phyloP scores from a whole-genome alignment of 2,888 invertebrate genomes.

The Callimorpha dominula region DNA sequence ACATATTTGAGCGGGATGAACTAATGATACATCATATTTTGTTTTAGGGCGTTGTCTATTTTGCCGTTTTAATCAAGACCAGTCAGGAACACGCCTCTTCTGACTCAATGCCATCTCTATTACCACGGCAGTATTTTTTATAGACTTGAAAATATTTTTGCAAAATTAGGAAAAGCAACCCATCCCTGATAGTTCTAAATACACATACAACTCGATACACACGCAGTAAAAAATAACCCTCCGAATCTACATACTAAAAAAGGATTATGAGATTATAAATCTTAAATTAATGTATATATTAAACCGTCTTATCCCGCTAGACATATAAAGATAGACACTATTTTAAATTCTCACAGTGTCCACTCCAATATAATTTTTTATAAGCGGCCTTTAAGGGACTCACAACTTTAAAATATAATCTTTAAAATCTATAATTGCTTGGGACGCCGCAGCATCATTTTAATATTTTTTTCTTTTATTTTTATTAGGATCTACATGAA shows the following conservation, averaged over 20 bases:
- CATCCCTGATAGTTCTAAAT: neutral
- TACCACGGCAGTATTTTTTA: neutral
- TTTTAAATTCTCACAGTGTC: slow-evolving; percentile 54
- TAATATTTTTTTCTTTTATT: slow-evolving; percentile 3
- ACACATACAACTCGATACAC: neutral
- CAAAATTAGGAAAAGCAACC: neutral
- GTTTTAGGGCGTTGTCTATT: no score
- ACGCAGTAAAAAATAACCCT: neutral
- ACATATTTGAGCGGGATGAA: no score
- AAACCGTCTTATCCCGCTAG: slow-evolving; percentile 17
- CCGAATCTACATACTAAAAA: neutral
- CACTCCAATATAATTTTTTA: slow-evolving; percentile 29
- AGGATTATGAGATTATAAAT: neutral
- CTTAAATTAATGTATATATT: slow-evolving; percentile 24
- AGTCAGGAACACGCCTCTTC: neutral
- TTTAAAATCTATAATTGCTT: slow-evolving; percentile 1
- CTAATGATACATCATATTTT: no score
- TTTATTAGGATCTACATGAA: slow-evolving; percentile 28
- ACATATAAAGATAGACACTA: slow-evolving; percentile 9
- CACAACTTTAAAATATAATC: neutral
- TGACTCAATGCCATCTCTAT: neutral
- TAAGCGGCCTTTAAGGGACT: neutral
- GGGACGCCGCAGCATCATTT: neutral
- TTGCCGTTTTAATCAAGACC: no score
- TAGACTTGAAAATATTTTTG: neutral